Conservation (phyloP, 2,888 invertebrate species). For the Pseudeuparius sepicola region DNA sequence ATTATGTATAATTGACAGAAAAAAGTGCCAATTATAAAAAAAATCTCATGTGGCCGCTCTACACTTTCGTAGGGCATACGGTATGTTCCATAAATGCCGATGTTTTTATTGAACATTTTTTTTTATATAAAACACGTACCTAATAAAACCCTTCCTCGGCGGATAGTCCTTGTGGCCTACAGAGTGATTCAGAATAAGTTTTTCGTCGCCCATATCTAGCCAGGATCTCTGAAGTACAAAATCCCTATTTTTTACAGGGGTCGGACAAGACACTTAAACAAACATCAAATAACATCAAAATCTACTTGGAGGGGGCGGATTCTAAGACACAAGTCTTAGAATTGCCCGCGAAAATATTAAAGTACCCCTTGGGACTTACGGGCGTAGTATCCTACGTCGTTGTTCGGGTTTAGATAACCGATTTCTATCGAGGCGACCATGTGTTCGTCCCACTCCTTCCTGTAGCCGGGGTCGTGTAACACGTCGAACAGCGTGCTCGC, state of each 20-base stretch:
- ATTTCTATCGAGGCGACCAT: conserved; percentile 82
- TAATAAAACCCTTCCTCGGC: conserved; percentile 70
- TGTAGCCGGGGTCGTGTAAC: conserved; percentile 80
- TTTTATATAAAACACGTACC: no score
- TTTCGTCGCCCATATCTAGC: conserved; percentile 78
- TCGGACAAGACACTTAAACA: conserved; percentile 69
- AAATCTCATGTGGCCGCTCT: no score
- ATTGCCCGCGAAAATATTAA: no score
- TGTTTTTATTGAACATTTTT: no score
- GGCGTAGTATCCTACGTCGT: conserved; percentile 87
- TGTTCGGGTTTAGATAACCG: conserved; percentile 84
- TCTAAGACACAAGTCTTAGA: no score
- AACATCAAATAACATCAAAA: no score
- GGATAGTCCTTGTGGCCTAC: conserved; percentile 81
- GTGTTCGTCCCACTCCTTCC: conserved; percentile 84
- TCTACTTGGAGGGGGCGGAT: no score
- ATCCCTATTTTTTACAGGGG: conserved; percentile 81
- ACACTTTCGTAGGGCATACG: no score
- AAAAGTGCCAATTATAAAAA: no score
- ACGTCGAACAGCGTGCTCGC: conserved; percentile 77
- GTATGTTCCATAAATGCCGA: no score
- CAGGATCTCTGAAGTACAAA: conserved; percentile 88
- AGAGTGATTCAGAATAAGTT: conserved; percentile 83
- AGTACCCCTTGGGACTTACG: no score
- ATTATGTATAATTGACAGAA: no score